Base-by-base conservation (phyloP, 2,888 invertebrate species). In the Euproctis similis region DNA sequence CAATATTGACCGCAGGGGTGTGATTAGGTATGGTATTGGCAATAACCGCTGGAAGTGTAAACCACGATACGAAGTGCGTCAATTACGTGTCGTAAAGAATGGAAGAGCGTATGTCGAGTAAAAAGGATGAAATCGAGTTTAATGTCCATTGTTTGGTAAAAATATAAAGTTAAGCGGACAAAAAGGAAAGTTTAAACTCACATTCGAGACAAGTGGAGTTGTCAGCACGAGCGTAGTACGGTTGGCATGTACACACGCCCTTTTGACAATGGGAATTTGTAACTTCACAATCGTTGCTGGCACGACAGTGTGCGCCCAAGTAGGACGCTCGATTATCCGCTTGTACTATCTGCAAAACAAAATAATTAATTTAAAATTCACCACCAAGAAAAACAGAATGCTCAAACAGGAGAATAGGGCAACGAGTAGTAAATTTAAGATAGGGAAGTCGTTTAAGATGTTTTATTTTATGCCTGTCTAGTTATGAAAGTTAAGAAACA, bases 171-270 rank as follows among this genome's bases (percentile, higher is more conserved):
- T 23, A 8, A 6, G 12, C n/a, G n/a, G 8, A n/a, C 7, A 28
- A 23, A 29, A 32, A 28, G 26, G 34, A 46, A 45, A 30, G 32
- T 37, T 17, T 24, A 61, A n/a, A 88, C 90, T 91, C 86, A 95
- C 95, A 93, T 86, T 93, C 92, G 53, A 95, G 85, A 78, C 95
- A 95, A 39, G 88, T 88, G 35, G 92, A 90, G 53, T 87, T 87
- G 76, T 95, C 92, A 67, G 90, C 89, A 64, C 87, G 88, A 17
- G 94, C 94, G 73, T 88, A 93, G 76, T 92, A 94, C 16, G 94
- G 91, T 68, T 91, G 90, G 73, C 95, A 95, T 34, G 89, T 87
- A 80, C 95, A 95, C 44, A 88, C 86, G 48, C 93, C 93, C 58
- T 85, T 75, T 44, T 86, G 73, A 68, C 92, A 92, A 39, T 86